Conservation (phyloP, 2,113 vertebrate species). For the Anguilla rostrata region DNA sequence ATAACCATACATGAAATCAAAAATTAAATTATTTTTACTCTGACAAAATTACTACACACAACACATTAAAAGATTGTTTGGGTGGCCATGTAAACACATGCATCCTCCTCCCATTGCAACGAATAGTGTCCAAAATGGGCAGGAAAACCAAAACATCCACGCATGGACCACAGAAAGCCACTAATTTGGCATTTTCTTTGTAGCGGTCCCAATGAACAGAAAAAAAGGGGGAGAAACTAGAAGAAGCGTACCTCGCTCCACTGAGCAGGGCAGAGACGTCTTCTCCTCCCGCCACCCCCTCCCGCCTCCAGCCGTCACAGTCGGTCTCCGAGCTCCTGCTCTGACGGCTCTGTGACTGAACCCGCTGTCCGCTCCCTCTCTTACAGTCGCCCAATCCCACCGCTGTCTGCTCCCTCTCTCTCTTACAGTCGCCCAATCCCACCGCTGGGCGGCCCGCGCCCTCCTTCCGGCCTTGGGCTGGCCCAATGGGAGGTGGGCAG, state of each 20-base stretch:
- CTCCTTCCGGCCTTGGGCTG: neutral
- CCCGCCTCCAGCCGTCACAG: neutral
- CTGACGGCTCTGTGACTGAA: neutral
- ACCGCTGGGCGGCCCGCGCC: neutral
- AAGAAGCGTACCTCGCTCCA: neutral
- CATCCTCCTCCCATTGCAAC: neutral
- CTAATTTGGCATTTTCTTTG: neutral
- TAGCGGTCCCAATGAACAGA: neutral
- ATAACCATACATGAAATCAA: neutral
- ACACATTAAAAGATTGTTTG: neutral
- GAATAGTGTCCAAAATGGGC: neutral
- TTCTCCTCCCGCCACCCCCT: neutral
- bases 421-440: neutral
- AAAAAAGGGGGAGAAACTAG: neutral
- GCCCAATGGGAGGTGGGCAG: constrained; percentile 1
- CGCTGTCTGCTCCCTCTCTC: neutral
- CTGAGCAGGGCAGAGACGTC: neutral
- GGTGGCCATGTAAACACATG: neutral
- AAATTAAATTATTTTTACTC: neutral
- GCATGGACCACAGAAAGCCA: neutral
- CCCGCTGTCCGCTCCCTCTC: neutral
- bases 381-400: neutral
- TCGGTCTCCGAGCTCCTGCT: neutral
- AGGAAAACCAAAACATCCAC: neutral
- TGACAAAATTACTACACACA: neutral